Conservation (phyloP, 2,113 vertebrate species). For the Ramphastos sulfuratus region DNA sequence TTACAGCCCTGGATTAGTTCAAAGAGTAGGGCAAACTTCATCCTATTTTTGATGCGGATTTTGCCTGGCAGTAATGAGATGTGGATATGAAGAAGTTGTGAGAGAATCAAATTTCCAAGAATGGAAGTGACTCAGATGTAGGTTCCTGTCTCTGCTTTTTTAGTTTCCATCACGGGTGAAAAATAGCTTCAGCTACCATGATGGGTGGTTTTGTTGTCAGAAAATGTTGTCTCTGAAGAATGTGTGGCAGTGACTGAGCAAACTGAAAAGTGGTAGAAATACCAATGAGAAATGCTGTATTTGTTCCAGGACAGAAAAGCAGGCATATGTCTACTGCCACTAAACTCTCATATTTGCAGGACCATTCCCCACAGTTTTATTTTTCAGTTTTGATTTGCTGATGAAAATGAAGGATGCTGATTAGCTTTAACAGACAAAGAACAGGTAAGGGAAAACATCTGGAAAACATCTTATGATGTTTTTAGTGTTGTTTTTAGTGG, state of each 20-base stretch:
- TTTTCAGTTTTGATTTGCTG: background rate
- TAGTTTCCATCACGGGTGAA: background rate
- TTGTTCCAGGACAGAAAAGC: background rate
- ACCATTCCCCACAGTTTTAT: background rate
- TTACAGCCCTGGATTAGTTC: background rate
- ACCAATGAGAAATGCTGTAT: background rate
- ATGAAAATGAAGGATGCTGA: background rate
- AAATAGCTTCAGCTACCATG: conserved; percentile 10
- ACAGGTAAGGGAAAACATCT: background rate
- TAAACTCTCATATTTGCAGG: background rate
- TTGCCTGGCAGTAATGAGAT: background rate
- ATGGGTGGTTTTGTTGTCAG: conserved; percentile 32
- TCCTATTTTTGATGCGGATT: background rate
- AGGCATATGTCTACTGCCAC: background rate
- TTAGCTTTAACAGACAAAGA: background rate
- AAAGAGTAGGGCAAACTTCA: background rate
- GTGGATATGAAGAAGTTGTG: background rate
- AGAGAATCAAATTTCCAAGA: conserved; percentile 16
- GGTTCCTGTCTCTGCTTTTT: conserved; percentile 7
- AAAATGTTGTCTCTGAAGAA: background rate
- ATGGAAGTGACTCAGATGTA: conserved; percentile 25
- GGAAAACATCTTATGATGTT: background rate
- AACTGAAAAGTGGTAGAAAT: background rate
- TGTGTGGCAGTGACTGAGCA: background rate
- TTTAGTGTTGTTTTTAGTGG: background rate